Conservation (phyloP, 2,113 vertebrate species). For the Semicossyphus pulcher region DNA sequence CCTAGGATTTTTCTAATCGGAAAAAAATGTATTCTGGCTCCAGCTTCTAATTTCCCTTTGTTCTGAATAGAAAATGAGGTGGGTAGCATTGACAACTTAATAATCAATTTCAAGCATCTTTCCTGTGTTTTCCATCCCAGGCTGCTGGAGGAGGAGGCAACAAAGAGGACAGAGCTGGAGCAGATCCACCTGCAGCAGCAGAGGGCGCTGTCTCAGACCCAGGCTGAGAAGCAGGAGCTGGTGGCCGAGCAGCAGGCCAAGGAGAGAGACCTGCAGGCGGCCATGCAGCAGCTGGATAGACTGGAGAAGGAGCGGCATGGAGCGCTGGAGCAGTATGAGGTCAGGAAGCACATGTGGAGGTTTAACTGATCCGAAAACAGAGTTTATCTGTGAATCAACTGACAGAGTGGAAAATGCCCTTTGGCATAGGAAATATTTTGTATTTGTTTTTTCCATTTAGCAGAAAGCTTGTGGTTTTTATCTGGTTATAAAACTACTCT, state of each 20-base stretch:
- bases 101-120: background rate
- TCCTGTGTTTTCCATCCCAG: slow-evolving; percentile 71
- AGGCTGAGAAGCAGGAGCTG: slow-evolving; percentile 93
- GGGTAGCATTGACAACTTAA: background rate
- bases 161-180: slow-evolving; percentile 91
- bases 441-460: no score
- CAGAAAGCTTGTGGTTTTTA: no score
- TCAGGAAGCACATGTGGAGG: slow-evolving; percentile 55
- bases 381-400: background rate
- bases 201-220: slow-evolving; percentile 87
- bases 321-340: slow-evolving; percentile 91
- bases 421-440: background rate
- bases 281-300: slow-evolving; percentile 89
- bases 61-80: background rate
- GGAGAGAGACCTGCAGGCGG: slow-evolving; percentile 89
- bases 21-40: background rate
- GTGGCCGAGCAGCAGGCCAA: slow-evolving; percentile 86
- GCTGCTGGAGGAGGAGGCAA: slow-evolving; percentile 90
- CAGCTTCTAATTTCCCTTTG: background rate
- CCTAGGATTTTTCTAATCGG: background rate
- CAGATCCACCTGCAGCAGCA: slow-evolving; percentile 92
- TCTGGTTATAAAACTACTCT: no score
- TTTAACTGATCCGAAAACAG: background rate
- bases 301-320: slow-evolving; percentile 90
- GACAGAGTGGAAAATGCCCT: background rate